Conservation (phyloP, 2,888 invertebrate species). For the Nasonovia ribisnigri region DNA sequence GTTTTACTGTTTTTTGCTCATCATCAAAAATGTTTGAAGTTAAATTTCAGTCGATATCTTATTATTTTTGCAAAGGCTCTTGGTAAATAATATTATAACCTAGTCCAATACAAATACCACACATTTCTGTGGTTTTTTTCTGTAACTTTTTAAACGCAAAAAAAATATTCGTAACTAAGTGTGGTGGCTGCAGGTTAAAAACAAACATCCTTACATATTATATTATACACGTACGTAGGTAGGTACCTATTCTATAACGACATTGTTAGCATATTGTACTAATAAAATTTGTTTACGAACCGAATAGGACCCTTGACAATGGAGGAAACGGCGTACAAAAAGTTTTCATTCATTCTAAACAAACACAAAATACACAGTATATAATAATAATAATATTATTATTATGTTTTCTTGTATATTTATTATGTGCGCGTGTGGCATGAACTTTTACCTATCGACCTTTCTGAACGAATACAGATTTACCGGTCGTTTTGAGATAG, state of each 20-base stretch:
- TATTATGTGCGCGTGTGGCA: not conserved
- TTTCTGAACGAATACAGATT: not conserved
- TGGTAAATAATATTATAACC: not conserved
- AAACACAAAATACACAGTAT: not conserved
- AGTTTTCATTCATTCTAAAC: not conserved
- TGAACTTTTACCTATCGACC: not conserved
- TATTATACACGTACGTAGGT: not conserved
- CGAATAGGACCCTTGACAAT: not conserved
- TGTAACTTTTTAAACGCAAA: not conserved
- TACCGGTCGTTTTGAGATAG: not conserved
- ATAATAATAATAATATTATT: not conserved
- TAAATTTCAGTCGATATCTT: not conserved
- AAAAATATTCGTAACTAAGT: not conserved
- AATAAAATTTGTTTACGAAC: not conserved
- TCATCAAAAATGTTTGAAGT: not conserved
- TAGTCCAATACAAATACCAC: not conserved
- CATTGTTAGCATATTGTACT: not conserved
- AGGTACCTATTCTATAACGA: not conserved
- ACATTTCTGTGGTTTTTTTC: not conserved
- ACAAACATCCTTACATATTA: not conserved
- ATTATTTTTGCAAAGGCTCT: not conserved
- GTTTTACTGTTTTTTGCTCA: not conserved
- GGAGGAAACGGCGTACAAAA: not conserved
- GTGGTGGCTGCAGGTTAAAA: not conserved
- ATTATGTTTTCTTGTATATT: not conserved